These are phyloP conservation scores for Drosophila ustulata DNA, from an alignment of 2,888 invertebrate species.

Conservation along the genomic window DNA sequence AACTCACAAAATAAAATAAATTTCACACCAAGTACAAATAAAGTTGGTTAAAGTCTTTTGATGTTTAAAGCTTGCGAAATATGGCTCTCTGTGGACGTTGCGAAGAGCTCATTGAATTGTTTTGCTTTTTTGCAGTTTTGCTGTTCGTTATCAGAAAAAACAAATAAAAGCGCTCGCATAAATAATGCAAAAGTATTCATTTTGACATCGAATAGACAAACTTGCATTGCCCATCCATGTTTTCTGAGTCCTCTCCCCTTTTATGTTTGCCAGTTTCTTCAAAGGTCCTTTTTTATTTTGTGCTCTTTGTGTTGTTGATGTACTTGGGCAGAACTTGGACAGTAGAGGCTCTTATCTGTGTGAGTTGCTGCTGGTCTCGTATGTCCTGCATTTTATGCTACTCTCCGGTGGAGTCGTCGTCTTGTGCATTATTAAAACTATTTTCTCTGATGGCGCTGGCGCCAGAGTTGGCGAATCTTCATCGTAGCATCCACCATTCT, in stretches of 20 bases:
- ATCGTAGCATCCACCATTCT: slow-evolving; percentile 3
- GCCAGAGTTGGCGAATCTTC: slow-evolving; percentile 57
- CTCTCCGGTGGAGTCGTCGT: slow-evolving; percentile 68
- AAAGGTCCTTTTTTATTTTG: slow-evolving; percentile 1
- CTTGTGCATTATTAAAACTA: slow-evolving; percentile 81
- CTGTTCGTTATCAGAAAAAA: slow-evolving; percentile 69
- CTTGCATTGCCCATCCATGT: slow-evolving; percentile 67
- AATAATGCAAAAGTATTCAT: slow-evolving; percentile 81
- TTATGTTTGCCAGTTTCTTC: slow-evolving; percentile 16
- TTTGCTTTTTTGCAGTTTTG: slow-evolving; percentile 18
- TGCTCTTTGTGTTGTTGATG: slow-evolving; percentile 39
- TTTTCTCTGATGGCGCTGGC: slow-evolving; percentile 74
- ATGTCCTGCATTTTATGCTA: slow-evolving; percentile 81
- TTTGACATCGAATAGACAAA: slow-evolving; percentile 82
- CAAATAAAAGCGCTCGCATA: slow-evolving; percentile 76
- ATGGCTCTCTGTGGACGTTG: slow-evolving; percentile 19
- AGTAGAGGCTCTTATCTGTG: slow-evolving; percentile 58
- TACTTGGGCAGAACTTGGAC: slow-evolving; percentile 66
- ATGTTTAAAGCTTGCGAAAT: slow-evolving; percentile 26
- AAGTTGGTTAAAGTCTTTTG: slow-evolving; percentile 17
- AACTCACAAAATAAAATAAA: background rate
- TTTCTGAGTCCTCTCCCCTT: slow-evolving; percentile 31
- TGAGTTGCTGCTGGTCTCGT: slow-evolving; percentile 61
- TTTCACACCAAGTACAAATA: background rate
- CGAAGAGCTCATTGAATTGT: slow-evolving; percentile 29